These are phyloP conservation scores for Harpalus rubripes DNA, from an alignment of 2,888 invertebrate species.

Conservation along the genomic window DNA sequence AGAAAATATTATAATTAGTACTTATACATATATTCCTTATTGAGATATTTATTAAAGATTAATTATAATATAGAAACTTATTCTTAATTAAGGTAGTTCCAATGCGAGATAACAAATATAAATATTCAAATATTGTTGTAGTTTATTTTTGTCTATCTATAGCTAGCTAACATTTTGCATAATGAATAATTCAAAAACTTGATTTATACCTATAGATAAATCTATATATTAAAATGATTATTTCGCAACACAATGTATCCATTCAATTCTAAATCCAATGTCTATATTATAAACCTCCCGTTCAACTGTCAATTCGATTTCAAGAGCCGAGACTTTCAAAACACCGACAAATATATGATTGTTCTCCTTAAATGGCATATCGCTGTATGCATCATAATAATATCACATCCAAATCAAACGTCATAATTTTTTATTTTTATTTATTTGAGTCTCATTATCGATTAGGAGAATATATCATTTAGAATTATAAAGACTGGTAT, in stretches of 20 bases:
- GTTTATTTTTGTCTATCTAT: constrained; percentile 32
- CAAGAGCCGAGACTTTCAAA: constrained; percentile 33
- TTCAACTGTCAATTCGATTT: constrained; percentile 52
- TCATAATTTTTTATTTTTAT: constrained; percentile 4
- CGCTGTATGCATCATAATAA: constrained; percentile 15
- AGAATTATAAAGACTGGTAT: no score
- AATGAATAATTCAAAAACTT: constrained; percentile 60
- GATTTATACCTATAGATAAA: constrained; percentile 46
- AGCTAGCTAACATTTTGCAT: constrained; percentile 47
- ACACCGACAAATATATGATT: constrained; percentile 52
- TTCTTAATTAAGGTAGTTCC: constrained; percentile 43
- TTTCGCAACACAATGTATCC: constrained; percentile 51
- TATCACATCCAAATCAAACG: constrained; percentile 34
- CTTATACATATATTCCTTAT: not conserved
- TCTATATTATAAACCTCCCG: constrained; percentile 50
- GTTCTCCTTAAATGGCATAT: constrained; percentile 43
- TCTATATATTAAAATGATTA: constrained; percentile 51
- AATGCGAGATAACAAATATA: constrained; percentile 38
- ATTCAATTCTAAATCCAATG: constrained; percentile 51
- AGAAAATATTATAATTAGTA: constrained; percentile 24
- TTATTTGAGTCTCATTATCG: not conserved
- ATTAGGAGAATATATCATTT: not conserved
- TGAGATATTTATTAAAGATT: constrained; percentile 33
- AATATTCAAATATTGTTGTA: constrained; percentile 35
- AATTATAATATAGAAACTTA: constrained; percentile 34